Base-by-base conservation (phyloP, 2,888 invertebrate genomes). In the Bibio marci region DNA sequence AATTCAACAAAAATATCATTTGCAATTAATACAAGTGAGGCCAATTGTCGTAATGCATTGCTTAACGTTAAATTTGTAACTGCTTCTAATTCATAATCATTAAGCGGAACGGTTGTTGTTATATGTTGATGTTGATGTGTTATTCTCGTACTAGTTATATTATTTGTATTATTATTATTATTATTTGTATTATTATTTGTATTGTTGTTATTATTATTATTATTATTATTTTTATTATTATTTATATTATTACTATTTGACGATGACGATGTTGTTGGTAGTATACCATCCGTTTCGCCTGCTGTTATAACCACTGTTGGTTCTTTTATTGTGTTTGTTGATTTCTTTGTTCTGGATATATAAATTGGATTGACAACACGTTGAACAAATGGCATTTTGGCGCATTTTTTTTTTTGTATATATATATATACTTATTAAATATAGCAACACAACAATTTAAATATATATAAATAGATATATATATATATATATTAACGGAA, bases 1-100 rank as follows among this genome's bases (percentile, higher is more conserved):
- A 90, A 68, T 54, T 82, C 83, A 51, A 73, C 73, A 63, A 90
- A 90, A 56, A 90, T 81, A 57, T 86, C 82, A 63, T 85, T 78
- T 50, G 90, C 87, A 45, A 79, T 70, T 45, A 79, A 66, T 52
- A 86, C 79, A 56, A 91, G 65, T 19, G 83, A 85, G 39, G 87
- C 85, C 56, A 90, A 70, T 63, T 91, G 90, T 45, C 80, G 70
- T 44, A 90, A 66, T 43, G 85, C 81, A 61, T 80, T 80, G 62
- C 82, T 80, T 48, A 90, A 66, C 46, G 88, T 86, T 53, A 79
- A 79, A 63, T 90, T 88, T 51, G 81, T 80, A 50, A 87, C 82
- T 44, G 85, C 81, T 57, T 83, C 81, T 56, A 88, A 70, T 65
- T 88, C 87, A 52, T 77, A 72, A 49, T 79, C 80, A 38, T 66